These are phyloP conservation scores for Subanguina moxae DNA, from an alignment of 1,140 invertebrate genomes.

Conservation along the genomic window DNA sequence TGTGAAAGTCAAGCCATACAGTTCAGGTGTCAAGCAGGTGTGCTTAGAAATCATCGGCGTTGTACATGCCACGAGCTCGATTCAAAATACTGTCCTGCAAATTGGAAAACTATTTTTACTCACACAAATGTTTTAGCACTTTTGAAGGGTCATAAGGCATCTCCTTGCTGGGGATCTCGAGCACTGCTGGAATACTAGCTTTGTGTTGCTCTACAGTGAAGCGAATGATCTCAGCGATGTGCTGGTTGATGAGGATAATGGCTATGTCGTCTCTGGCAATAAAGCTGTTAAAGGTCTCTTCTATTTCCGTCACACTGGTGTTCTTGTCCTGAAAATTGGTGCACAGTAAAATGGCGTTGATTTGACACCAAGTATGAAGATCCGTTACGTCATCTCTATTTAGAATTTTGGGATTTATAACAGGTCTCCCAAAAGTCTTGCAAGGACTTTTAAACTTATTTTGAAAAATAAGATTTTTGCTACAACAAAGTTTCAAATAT, in stretches of 20 bases:
- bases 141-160: conserved; percentile 97
- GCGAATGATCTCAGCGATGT: conserved; percentile 94
- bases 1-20: too few relatives aligned
- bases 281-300: conserved; percentile 92
- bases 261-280: conserved; percentile 93
- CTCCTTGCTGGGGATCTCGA: conserved; percentile 99
- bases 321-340: conserved; percentile 65
- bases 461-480: too few relatives aligned
- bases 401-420: too few relatives aligned
- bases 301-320: conserved; percentile 89
- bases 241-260: conserved; percentile 98
- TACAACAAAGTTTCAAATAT: too few relatives aligned
- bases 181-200: conserved; percentile 84
- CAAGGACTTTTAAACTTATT: too few relatives aligned
- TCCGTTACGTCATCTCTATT: too few relatives aligned
- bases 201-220: conserved; percentile 91
- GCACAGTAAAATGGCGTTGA: too few relatives aligned
- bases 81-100: conserved; percentile 58
- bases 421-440: too few relatives aligned
- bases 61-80: conserved; percentile 56
- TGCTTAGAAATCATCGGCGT: conserved; percentile 53
- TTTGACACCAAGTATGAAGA: too few relatives aligned
- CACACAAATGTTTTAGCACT: conserved; percentile 60
- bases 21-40: background rate
- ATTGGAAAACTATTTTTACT: background rate